phyloP scores from a whole-genome alignment of 2,888 invertebrate genomes.

The Drosophila bunnanda region DNA sequence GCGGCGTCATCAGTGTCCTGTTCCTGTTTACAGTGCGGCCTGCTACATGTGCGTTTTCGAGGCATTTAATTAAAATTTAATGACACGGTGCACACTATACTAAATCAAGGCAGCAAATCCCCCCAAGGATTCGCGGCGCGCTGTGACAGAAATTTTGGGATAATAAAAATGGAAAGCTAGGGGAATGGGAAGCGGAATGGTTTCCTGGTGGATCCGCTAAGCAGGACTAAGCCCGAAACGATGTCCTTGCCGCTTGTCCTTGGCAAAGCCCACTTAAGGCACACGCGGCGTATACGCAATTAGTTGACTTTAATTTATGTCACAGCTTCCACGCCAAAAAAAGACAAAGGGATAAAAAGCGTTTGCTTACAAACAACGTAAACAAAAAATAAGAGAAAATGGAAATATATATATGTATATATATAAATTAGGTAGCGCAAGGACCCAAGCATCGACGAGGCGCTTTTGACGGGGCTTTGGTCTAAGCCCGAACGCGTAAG shows the following conservation, averaged over 20 bases:
- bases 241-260: conserved; percentile 53
- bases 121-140: conserved; percentile 52
- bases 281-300: conserved; percentile 77
- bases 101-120: conserved; percentile 77
- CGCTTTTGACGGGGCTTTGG: conserved; percentile 42
- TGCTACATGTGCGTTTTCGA: background rate
- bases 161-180: conserved; percentile 64
- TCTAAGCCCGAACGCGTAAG: conserved; percentile 66
- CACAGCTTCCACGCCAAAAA: conserved; percentile 34
- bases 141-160: conserved; percentile 50
- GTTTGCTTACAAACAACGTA: conserved; percentile 31
- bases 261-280: conserved; percentile 72
- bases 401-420: background rate
- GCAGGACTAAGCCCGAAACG: conserved; percentile 28
- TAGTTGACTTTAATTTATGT: conserved; percentile 68
- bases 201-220: conserved; percentile 36
- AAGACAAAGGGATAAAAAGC: conserved; percentile 76
- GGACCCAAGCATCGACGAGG: conserved; percentile 26
- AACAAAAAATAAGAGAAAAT: conserved; percentile 55
- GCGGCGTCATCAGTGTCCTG: conserved; percentile 37
- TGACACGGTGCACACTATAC: conserved; percentile 62
- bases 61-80: conserved; percentile 76
- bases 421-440: conserved; percentile 69
- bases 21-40: conserved; percentile 1
- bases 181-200: conserved; percentile 16